Percentiles rank a stretch among this genome's conserved stretches.
Evolutionary conservation across 1,140 invertebrate species (phyloP).

Genomic region (Papilio dardanus): DNA sequence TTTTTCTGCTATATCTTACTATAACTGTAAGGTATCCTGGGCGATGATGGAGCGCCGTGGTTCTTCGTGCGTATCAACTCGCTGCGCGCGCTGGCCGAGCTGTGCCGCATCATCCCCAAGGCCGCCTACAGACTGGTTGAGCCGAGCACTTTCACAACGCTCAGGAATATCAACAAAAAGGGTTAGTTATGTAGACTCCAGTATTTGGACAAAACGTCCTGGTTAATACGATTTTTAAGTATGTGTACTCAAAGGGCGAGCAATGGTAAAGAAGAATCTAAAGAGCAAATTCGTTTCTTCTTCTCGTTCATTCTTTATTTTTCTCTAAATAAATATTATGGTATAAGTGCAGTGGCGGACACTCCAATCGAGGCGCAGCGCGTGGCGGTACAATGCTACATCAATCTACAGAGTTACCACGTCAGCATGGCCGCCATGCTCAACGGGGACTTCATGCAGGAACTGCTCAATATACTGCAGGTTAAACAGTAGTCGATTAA

Average conservation of each 20-base stretch:
- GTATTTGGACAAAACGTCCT: neutral
- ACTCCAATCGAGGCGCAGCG: constrained; percentile 72
- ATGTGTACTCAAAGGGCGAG: neutral
- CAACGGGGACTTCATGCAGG: constrained; percentile 69
- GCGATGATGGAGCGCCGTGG: constrained; percentile 67
- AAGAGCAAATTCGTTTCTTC: too few species aligned
- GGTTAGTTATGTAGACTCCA: constrained; percentile 50
- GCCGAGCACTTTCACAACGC: constrained; percentile 63
- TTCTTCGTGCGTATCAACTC: constrained; percentile 72
- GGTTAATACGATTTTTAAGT: neutral
- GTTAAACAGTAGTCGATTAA: constrained; percentile 43
- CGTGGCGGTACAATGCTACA: constrained; percentile 70
- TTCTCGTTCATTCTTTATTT: neutral
- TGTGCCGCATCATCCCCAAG: constrained; percentile 71
- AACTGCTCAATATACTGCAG: constrained; percentile 68
- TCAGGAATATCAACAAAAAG: constrained; percentile 71
- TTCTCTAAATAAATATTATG: neutral
- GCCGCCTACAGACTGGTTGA: constrained; percentile 68
- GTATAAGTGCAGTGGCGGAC: constrained; percentile 56
- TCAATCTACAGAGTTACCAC: constrained; percentile 69
- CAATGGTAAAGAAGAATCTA: too few species aligned
- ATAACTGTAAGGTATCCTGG: constrained; percentile 52
- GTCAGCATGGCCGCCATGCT: constrained; percentile 66
- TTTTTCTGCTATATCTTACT: neutral
- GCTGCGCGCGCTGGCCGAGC: constrained; percentile 62